These are phyloP conservation scores for Dreissena polymorpha DNA, from an alignment of 1,140 invertebrate species.

Conservation along the genomic window DNA sequence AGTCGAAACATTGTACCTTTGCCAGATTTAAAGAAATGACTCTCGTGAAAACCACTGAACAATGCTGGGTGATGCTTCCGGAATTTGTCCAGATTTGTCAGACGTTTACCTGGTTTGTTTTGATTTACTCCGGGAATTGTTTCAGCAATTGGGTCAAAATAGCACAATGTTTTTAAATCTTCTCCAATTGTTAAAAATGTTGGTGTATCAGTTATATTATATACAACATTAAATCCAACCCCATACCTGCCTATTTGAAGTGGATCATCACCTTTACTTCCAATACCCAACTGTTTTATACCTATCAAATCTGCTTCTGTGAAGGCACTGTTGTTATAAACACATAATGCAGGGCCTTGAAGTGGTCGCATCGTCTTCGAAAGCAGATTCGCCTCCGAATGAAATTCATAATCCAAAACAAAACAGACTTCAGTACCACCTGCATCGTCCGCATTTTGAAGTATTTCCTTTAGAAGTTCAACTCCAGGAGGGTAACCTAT, in stretches of 20 bases:
- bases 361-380: background rate
- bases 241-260: slow-evolving; percentile 34
- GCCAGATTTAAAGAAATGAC: slow-evolving; percentile 14
- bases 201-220: slow-evolving; percentile 46
- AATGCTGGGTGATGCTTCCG: background rate
- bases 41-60: slow-evolving; percentile 19
- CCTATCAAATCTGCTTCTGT: slow-evolving; percentile 26
- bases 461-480: slow-evolving; percentile 41
- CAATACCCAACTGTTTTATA: slow-evolving; percentile 13
- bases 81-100: background rate
- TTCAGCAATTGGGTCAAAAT: slow-evolving; percentile 30
- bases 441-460: slow-evolving; percentile 49
- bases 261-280: slow-evolving; percentile 31
- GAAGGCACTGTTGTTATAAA: slow-evolving; percentile 33
- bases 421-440: slow-evolving; percentile 14
- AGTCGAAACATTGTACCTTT: slow-evolving; percentile 64
- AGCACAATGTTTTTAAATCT: slow-evolving; percentile 57
- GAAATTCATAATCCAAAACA: background rate
- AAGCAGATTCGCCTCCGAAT: background rate
- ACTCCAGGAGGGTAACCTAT: background rate
- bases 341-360: slow-evolving; percentile 42
- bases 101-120: slow-evolving; percentile 19
- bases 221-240: slow-evolving; percentile 44
- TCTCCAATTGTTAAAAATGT: slow-evolving; percentile 33
- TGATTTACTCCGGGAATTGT: slow-evolving; percentile 11